Percentiles rank a stretch among this genome's conserved stretches.
These are phyloP conservation scores for Coelopa frigida DNA, from an alignment of 1,140 invertebrate genomes.

Conservation along the genomic window DNA sequence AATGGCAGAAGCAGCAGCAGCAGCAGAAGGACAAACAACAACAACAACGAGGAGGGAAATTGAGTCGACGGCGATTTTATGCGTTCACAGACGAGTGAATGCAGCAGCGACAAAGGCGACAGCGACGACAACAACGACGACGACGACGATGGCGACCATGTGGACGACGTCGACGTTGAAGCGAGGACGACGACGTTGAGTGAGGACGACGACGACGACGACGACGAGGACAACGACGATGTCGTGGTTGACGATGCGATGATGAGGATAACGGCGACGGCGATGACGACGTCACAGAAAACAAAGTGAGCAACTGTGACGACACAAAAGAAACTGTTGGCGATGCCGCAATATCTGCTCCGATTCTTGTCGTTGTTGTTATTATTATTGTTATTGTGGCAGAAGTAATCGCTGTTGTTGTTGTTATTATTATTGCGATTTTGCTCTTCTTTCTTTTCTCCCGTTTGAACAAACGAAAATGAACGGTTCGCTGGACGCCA, in stretches of 20 bases:
- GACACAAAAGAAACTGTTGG: not conserved
- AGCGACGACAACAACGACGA: not conserved
- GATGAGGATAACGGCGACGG: no score
- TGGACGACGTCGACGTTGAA: not conserved
- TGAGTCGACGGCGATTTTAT: not conserved
- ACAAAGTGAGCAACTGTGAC: conserved; percentile 2
- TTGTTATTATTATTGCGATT: conserved; percentile 3
- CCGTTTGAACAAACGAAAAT: conserved; percentile 15
- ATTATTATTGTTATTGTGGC: not conserved
- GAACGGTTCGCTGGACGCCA: conserved; percentile 10
- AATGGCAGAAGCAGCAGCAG: not conserved
- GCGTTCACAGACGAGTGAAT: not conserved
- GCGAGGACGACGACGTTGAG: no score
- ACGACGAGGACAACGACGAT: no score
- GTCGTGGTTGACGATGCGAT: no score
- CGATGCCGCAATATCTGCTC: not conserved
- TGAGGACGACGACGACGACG: no score
- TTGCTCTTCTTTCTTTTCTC: conserved; percentile 7
- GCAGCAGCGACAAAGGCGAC: not conserved
- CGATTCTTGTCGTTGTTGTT: not conserved
- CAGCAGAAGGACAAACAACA: not conserved
- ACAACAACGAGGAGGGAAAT: not conserved
- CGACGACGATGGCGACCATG: not conserved
- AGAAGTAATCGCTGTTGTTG: conserved; percentile 2
- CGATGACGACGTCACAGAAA: not conserved